Conservation (phyloP, 2,113 vertebrate genomes). For the Cairina moschata region DNA sequence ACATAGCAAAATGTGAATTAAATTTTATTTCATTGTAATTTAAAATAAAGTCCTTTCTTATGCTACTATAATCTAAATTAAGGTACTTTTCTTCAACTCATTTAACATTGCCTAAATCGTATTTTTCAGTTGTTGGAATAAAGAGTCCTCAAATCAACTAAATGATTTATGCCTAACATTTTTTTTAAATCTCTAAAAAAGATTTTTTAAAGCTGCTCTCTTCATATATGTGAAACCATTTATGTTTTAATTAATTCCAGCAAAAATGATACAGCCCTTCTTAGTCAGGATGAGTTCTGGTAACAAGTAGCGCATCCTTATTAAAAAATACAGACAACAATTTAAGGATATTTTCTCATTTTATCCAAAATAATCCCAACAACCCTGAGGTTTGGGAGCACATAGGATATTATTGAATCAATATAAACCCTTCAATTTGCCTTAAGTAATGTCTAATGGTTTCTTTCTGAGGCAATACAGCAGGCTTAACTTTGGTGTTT, state of each 20-base stretch:
- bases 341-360: neutral
- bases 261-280: neutral
- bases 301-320: neutral
- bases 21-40: conserved; percentile 10
- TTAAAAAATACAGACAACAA: neutral
- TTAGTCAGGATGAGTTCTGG: neutral
- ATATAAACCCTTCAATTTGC: neutral
- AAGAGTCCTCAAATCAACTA: neutral
- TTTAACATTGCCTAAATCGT: neutral
- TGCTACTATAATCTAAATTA: neutral
- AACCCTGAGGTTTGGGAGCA: neutral
- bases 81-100: neutral
- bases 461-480: neutral
- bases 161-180: neutral
- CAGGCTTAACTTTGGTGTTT: neutral
- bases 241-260: neutral
- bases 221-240: neutral
- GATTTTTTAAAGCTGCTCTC: neutral
- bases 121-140: neutral
- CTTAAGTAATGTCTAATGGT: rapidly evolving
- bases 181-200: neutral
- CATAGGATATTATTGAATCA: neutral
- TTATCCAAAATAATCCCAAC: neutral
- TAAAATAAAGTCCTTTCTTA: conserved; percentile 21
- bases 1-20: conserved; percentile 8